Evolutionary conservation across 2,113 vertebrate species (phyloP), one percentile per base, ranked within the genome.

Genomic region (Eubucco bourcierii): DNA sequence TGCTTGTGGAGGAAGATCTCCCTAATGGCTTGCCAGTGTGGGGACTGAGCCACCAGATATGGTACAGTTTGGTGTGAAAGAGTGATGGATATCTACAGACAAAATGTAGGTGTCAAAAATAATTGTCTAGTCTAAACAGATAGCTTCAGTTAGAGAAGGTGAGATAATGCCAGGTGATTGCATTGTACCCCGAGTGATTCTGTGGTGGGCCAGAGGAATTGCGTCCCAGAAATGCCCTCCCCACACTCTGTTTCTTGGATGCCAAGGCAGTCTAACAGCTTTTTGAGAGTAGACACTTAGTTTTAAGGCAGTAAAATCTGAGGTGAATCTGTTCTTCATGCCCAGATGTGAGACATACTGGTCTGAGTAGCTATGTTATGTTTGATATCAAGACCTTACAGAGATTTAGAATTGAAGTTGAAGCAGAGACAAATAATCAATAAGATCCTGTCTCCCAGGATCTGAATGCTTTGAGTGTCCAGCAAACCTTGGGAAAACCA

Each of bases 121-220:
- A 73, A 65, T 46, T 18, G 9, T 44, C 41, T 44, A 44, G 14
- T 83, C 56, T 72, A 77, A 78, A 67, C 7, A 8, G 33, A 60
- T 56, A 28, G 15, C 24, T 92, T 90, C 52, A 25, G 34, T 4
- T 88, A 41, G 52, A 68, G 77, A 71, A 33, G 41, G 12, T 3
- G 19, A 70, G 76, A 21, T 41, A 63, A 28, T 33, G n/a, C 28
- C 53, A 28, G 55, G 50, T 60, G 78, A 88, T 19, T 8, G 6
- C 2, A 4, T 4, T 19, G 37, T 33, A 73, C 19, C 52, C 20
- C 27, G 24, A 67, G 11, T 0, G 3, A 65, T 55, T 16, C 34
- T 37, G 34, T 0, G 0, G n/a, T 15, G 34, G 67, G 29, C 61
- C 70, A 33, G 39, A 50, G 6, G 20, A 52, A 84, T 12, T 39